Conservation (phyloP, 2,113 vertebrate genomes). For the Progne subis region DNA sequence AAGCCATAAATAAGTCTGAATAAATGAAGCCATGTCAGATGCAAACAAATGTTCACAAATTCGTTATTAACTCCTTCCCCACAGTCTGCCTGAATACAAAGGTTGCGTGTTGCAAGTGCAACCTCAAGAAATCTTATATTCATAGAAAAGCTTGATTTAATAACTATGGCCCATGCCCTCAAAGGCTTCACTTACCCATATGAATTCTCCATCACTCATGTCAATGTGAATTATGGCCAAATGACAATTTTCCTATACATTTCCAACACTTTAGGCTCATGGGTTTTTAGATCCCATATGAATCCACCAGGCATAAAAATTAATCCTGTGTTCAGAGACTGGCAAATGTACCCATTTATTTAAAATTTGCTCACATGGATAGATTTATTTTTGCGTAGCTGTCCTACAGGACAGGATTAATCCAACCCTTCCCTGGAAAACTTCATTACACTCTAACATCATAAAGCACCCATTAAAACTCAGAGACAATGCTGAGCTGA, state of each 20-base stretch:
- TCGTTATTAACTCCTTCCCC: not conserved
- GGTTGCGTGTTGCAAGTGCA: not conserved
- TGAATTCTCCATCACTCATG: not conserved
- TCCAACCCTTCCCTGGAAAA: not conserved
- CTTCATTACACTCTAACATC: not conserved
- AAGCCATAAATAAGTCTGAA: not conserved
- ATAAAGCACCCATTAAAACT: slow-evolving; percentile 4
- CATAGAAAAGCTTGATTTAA: not conserved
- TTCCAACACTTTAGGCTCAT: not conserved
- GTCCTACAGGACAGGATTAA: slow-evolving; percentile 12
- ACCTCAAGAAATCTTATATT: not conserved
- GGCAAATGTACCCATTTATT: not conserved
- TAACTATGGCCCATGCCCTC: not conserved
- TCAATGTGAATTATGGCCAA: not conserved
- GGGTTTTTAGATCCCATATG: not conserved
- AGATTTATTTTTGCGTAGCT: not conserved
- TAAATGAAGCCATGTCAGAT: not conserved
- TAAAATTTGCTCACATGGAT: not conserved
- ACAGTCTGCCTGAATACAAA: not conserved
- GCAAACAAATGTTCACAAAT: not conserved
- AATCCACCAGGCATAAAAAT: not conserved
- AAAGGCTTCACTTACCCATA: slow-evolving; percentile 3
- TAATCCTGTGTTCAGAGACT: not conserved
- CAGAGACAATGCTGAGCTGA: not conserved
- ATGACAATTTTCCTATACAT: not conserved